Evolutionary conservation across 2,113 vertebrate species (phyloP), one percentile per base, ranked within the genome.

Genomic region (Larimichthys polyactis): DNA sequence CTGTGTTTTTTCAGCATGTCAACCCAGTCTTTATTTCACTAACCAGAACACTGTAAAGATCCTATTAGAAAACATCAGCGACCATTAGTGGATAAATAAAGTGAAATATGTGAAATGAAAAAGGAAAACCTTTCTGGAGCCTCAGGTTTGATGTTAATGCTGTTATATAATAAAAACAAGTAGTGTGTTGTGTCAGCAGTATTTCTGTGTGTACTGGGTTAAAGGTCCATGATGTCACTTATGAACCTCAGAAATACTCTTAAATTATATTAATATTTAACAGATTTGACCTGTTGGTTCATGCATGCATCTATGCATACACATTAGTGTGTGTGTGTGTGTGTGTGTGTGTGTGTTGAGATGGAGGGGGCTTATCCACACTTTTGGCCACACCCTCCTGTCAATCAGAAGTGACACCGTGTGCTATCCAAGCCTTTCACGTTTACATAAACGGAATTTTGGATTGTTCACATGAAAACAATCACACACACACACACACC

Each of bases 381-480:
- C 20, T 27, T n/a, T 32, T 83, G 77, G 74, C 88, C 90, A 85
- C 90, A 66, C 90, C 90, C 44, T 27, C 54, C 10, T 73, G 57
- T 86, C 86, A 80, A 40, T 40, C 36, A 40, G 36, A 40, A 40
- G 36, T 40, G 36, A 40, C 36, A 40, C 36, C 7, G 36, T 40
- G 1, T 40, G 36, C 7, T 40, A 8, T 40, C 36, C 9, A 40
- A 40, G 36, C 7, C 36, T 40, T 40, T 40, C 36, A 40, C 36
- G 36, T 40, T 8, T 9, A 40, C 36, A 40, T 40, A 55, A 20
- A 65, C 15, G 52, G 0, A 65, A 29, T 4, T 12, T 46, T 0
- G 22, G 51, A 3, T 17, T 32, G 44, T 11, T 57, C 67, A 6
- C 59, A 40, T 24, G 40, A 64, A 66, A 84, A 69, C 79, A 78